Percentiles rank a stretch among this genome's conserved stretches.
These are phyloP conservation scores for Platichthys stellatus DNA, from an alignment of 2,113 vertebrate genomes.

Conservation along the genomic window DNA sequence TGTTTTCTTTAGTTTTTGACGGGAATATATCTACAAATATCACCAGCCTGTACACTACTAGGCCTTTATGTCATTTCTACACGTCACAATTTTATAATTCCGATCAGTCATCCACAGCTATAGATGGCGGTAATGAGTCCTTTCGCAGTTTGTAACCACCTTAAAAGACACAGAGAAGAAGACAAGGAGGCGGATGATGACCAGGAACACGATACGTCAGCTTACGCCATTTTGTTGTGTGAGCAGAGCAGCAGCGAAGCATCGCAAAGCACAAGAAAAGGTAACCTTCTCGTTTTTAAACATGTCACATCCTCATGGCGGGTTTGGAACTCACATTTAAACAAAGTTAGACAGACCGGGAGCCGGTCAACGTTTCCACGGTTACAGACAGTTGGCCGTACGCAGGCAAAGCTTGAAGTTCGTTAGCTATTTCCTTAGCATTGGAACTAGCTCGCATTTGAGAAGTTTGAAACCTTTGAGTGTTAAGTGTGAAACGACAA, in stretches of 20 bases:
- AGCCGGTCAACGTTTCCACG: accelerated
- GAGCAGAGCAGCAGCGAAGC: slow-evolving; percentile 44
- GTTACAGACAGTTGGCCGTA: background rate
- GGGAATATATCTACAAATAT: no score
- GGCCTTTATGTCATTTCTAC: no score
- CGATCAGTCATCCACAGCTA: background rate
- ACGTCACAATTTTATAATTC: no score
- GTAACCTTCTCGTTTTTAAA: background rate
- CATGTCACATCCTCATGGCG: accelerated
- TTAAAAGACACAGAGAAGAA: slow-evolving; percentile 5
- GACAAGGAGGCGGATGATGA: background rate
- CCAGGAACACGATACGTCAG: slow-evolving; percentile 48
- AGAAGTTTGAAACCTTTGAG: slow-evolving; percentile 11
- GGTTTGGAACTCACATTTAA: background rate
- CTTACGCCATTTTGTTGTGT: slow-evolving; percentile 78
- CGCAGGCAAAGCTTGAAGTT: slow-evolving; percentile 8
- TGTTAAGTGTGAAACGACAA: background rate
- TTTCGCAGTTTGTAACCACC: accelerated
- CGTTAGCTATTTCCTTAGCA: slow-evolving; percentile 40
- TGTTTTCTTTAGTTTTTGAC: no score
- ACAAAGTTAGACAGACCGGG: background rate
- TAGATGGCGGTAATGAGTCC: background rate
- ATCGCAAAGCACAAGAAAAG: slow-evolving; percentile 54
- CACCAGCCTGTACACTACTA: no score
- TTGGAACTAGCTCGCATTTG: slow-evolving; percentile 14